A percentile compares a stretch with the other conserved stretches of the same genome.
Conservation (phyloP, 53 echinoderm and acorn worm species). For the Crossaster papposus region DNA sequence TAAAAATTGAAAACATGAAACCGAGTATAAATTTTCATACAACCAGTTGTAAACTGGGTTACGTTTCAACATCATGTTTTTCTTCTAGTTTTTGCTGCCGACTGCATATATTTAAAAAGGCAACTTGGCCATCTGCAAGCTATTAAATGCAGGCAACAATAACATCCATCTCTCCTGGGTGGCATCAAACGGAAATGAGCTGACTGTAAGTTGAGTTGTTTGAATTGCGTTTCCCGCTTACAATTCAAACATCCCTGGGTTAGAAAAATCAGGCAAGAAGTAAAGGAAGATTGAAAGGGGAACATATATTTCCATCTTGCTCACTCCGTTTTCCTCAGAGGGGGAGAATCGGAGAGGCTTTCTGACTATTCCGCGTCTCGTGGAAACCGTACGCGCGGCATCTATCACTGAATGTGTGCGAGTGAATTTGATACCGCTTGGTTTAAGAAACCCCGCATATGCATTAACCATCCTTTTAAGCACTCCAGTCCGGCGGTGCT, state of each 20-base stretch:
- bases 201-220: slow-evolving; percentile 26
- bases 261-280: neutral
- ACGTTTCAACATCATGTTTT: neutral
- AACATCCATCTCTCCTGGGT: slow-evolving; percentile 48
- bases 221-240: slow-evolving; percentile 57
- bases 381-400: slow-evolving; percentile 15
- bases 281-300: neutral
- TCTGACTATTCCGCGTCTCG: neutral
- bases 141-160: slow-evolving; percentile 50
- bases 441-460: neutral
- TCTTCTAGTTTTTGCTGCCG: too few species aligned
- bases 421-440: slow-evolving; percentile 11
- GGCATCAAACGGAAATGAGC: slow-evolving; percentile 53
- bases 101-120: neutral
- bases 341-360: neutral
- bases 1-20: slow-evolving; percentile 8
- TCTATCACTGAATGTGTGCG: neutral
- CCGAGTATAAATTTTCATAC: neutral
- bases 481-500: neutral
- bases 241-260: slow-evolving; percentile 57
- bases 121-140: slow-evolving; percentile 28
- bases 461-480: slow-evolving; percentile 47
- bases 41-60: neutral
- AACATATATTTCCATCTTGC: neutral
- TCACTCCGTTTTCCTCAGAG: neutral